phyloP scores from a whole-genome alignment of 2,888 invertebrate species.

The Serripes groenlandicus region DNA sequence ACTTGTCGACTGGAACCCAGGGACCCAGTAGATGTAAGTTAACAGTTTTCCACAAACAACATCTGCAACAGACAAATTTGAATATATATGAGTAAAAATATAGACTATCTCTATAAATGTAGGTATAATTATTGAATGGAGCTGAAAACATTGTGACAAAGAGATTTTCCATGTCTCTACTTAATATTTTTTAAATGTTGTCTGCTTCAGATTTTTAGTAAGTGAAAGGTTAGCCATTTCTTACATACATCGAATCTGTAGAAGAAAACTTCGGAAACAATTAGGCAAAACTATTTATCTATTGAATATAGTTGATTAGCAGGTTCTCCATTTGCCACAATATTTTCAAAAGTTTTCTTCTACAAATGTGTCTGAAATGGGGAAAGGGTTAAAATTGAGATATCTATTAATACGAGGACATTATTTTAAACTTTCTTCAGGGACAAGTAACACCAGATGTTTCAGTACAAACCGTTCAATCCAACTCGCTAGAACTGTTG shows the following conservation, averaged over 20 bases:
- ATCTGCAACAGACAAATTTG: no score
- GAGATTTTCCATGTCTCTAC: no score
- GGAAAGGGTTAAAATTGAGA: neutral
- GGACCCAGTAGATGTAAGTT: neutral
- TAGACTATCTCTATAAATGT: no score
- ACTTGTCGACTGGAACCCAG: neutral
- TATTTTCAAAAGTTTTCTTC: neutral
- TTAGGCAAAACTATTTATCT: no score
- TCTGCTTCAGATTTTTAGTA: no score
- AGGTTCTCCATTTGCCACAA: neutral
- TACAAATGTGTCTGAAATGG: neutral
- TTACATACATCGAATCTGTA: no score
- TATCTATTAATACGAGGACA: no score
- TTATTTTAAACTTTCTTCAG: no score
- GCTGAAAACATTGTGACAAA: neutral
- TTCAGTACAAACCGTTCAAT: neutral
- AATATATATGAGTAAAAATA: no score
- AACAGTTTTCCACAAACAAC: neutral
- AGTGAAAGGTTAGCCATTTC: no score
- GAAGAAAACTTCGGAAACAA: no score
- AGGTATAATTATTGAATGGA: neutral
- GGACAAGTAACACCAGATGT: slow-evolving; percentile 2
- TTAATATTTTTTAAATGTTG: no score
- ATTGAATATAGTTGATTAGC: neutral
- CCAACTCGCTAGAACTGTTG: neutral